Conservation (phyloP, 2,888 invertebrate genomes). For the Campoletis raptor region DNA sequence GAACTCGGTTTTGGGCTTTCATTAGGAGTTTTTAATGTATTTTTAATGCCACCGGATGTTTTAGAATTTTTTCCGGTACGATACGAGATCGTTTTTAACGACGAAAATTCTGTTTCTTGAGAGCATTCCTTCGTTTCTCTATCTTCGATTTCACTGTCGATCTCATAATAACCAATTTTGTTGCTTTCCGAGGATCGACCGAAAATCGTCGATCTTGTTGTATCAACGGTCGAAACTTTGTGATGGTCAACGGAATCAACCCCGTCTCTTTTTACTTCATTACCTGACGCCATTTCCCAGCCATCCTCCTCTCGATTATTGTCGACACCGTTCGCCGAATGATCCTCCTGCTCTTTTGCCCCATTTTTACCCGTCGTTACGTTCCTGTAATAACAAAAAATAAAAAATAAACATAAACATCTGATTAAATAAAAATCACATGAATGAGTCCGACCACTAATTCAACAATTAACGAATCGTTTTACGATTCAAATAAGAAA, state of each 20-base stretch:
- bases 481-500: not conserved
- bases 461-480: not conserved
- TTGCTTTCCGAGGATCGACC: too few relatives aligned
- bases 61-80: not conserved
- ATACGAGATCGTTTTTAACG: not conserved
- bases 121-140: not conserved
- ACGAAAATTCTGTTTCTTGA: not conserved
- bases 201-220: too few relatives aligned
- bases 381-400: constrained; percentile 46
- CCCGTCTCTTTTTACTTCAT: constrained; percentile 50
- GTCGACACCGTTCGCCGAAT: constrained; percentile 67
- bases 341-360: constrained; percentile 48
- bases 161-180: not conserved
- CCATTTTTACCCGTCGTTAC: constrained; percentile 9
- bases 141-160: not conserved
- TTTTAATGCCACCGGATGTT: not conserved
- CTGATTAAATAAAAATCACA: not conserved
- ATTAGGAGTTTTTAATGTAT: not conserved
- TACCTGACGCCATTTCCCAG: constrained; percentile 81
- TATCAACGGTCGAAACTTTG: too few relatives aligned
- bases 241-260: not conserved
- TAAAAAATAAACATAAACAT: not conserved
- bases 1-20: not conserved
- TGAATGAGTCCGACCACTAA: not conserved
- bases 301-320: constrained; percentile 69